Base-by-base conservation (phyloP, 2,797 vertebrate genomes). In the Typhlichthys eigenmanni region DNA sequence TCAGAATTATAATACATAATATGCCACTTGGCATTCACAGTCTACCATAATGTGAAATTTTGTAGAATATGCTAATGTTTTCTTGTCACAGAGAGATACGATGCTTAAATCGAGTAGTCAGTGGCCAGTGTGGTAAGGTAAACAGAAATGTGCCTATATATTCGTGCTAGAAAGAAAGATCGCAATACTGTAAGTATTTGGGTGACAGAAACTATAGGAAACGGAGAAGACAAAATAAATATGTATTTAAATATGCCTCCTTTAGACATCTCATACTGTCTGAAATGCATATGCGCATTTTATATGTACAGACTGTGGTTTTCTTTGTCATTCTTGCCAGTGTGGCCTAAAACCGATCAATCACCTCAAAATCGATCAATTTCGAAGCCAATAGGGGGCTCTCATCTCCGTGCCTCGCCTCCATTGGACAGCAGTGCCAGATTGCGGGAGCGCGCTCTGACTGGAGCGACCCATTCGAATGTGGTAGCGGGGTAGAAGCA, bases 391-490 rank as follows among this genome's bases (percentile, higher is more conserved):
- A 97, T 96, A 86, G 87, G 84, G 77, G 79, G 77, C 88, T 78
- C 84, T 79, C 84, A 86, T 92, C 80, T 57, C 85, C 75, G 79
- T 80, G 80, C 79, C 78, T 73, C 62, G 47, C 88, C 83, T 84
- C 87, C 90, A 97, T 96, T 96, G 95, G 96, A 68, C 82, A 82
- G 68, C 68, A 69, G 64, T 78, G 82, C 80, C 91, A 84, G 90
- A 91, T 82, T 87, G 74, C 82, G 46, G 83, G 86, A 87, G 88
- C 88, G 86, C 89, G 88, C 91, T 84, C 87, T 86, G 87, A 87
- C 92, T 94, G 95, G 95, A 92, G 89, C 90, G 93, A 91, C 85
- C 94, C 95, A 96, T 94, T 96, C 88, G 58, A 82, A 69, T 72
- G 77, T 62, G 67, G 79, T 76, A 82, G 54, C 79, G 87, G 87